phyloP scores from a whole-genome alignment of 2,797 vertebrate species.

The Characodon lateralis region DNA sequence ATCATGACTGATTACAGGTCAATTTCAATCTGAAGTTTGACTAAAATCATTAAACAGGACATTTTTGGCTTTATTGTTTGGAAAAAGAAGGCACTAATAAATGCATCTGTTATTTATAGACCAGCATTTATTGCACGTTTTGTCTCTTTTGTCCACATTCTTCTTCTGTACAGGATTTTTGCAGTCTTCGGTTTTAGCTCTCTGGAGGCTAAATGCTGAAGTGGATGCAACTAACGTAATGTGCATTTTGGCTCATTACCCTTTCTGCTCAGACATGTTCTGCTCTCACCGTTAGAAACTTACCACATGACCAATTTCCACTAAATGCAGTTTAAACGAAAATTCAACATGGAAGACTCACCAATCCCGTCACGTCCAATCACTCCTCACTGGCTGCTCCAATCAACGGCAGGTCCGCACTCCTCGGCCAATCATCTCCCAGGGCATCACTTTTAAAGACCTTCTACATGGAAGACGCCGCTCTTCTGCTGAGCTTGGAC shows the following conservation, averaged over 20 bases:
- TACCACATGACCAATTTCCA: conserved; percentile 14
- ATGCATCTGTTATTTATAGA: neutral
- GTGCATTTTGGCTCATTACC: neutral
- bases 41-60: neutral
- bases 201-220: neutral
- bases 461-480: too few species aligned
- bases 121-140: neutral
- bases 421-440: too few species aligned
- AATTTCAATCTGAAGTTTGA: neutral
- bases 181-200: neutral
- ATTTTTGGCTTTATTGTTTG: neutral
- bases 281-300: conserved; percentile 1
- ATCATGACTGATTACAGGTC: neutral
- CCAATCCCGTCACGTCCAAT: too few species aligned
- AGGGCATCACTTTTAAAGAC: too few species aligned
- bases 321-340: neutral
- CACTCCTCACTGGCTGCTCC: too few species aligned
- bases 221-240: neutral
- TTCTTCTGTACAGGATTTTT: neutral
- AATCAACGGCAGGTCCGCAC: too few species aligned
- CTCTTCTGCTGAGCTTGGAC: too few species aligned
- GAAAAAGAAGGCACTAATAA: neutral
- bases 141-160: neutral
- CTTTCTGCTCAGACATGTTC: neutral
- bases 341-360: too few species aligned